Base-by-base conservation (phyloP, 2,113 vertebrate genomes). In the Chascanopsetta lugubris region DNA sequence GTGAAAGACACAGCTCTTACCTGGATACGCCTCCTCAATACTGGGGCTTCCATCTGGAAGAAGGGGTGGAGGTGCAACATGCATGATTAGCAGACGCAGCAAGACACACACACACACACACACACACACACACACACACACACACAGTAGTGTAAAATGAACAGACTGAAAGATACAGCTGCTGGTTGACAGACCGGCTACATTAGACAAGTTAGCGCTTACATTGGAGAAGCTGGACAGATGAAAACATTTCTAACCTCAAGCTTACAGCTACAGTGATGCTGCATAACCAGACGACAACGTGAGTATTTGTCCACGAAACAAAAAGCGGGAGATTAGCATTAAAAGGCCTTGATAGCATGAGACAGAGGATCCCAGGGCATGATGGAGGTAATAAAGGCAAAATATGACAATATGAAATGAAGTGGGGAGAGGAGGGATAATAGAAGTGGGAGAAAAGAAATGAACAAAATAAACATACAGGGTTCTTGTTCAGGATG, bases 31-130 rank as follows among this genome's bases (percentile, higher is more conserved):
- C 88, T 98, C 97, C 92, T 97, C 96, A 62, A 88, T 84, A 89
- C 91, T 46, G 49, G 94, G 92, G 89, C 93, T 95, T 93, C 93
- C 93, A 96, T 97, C 97, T 97, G 94, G 91, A 96, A 88, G 94
- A 93, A 92, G 94, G 92, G 94, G 92, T 89, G 94, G 93, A 94
- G 94, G 84, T 89, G 94, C 89, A 82, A 97, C 95, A 94, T 90
- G 95, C 95, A 93, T 92, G 93, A 92, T 96, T 96, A 96, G 93
- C 92, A 85, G 89, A 92, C 86, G 83, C 92, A 88, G 90, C 11
- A 85, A 88, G 91, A 74, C 87, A 92, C 81, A 94, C 36, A 89
- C 90, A 82, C 60, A 91, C 84, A 89, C 26, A 80, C 65, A 79
- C 51, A 59, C n/a, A 77, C 69, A 77, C 38, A 56, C 10, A 85